Evolutionary conservation across 2,888 invertebrate species (phyloP), one percentile per base, ranked within the genome.

Genomic region (Nymphalis c-album): DNA sequence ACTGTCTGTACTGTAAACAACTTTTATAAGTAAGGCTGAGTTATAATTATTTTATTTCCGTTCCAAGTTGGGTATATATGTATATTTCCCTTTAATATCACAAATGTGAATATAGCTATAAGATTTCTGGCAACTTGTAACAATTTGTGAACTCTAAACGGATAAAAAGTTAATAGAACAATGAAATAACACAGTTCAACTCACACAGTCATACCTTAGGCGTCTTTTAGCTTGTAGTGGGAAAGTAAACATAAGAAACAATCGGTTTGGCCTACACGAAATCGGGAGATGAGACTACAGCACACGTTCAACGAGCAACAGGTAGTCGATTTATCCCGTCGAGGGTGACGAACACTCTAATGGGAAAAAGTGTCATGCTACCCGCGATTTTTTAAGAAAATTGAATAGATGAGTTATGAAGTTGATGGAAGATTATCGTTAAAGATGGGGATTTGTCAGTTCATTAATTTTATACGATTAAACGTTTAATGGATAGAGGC

Each of bases 351-450:
- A 80, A 78, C 82, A 78, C 78, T 55, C 79, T 89, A 87, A 88
- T 88, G 86, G 86, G 88, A 89, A 88, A 90, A 40, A 88, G 85
- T 74, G 85, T 85, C 86, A 85, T 83, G 83, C 82, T 80, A 84
- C 80, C 78, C 58, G 67, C 60, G 78, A 82, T 78, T 80, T 83
- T 83, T 83, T 84, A 81, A 86, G 83, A 81, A 80, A 80, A 74
- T 78, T 84, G 81, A 83, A 80, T 79, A 80, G 79, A 83, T 85
- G 86, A 87, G 83, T 85, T 85, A 85, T 85, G 82, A 78, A 79
- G 76, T 75, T 76, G 78, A 72, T 71, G 76, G 78, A 75, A 76
- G 82, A 81, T 78, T 78, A 82, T 82, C 79, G 79, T 77, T 79
- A 67, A 71, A 73, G 78, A 79, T 75, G 73, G 66, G 69, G 77